Percentiles rank a stretch among this genome's conserved stretches.
Conservation (phyloP, 2,888 invertebrate species). For the Bhutanitis thaidina region DNA sequence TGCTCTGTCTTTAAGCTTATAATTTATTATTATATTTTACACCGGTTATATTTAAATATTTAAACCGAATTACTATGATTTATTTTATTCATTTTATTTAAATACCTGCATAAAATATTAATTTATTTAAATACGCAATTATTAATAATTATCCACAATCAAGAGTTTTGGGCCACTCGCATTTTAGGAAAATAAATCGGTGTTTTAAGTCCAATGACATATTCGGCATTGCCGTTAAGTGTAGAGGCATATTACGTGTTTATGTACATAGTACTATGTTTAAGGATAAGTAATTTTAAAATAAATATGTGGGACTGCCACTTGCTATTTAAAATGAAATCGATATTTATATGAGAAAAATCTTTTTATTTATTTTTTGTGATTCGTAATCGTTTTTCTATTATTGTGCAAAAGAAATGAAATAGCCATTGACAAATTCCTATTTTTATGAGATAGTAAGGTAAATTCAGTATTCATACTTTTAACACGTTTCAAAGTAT, state of each 20-base stretch:
- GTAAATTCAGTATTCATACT: too few species aligned
- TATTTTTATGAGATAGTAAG: too few species aligned
- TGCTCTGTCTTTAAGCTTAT: too few species aligned
- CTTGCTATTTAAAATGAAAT: slow-evolving; percentile 3
- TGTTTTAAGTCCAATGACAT: slow-evolving; percentile 1
- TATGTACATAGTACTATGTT: neutral
- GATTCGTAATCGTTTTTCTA: too few species aligned
- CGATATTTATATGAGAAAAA: neutral
- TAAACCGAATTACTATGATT: slow-evolving; percentile 1
- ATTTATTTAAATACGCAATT: too few species aligned
- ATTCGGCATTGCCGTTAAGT: neutral
- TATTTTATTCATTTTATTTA: too few species aligned
- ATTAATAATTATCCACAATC: neutral
- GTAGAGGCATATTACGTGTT: slow-evolving; percentile 2
- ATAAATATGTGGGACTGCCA: slow-evolving; percentile 2
- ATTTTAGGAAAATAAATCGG: neutral
- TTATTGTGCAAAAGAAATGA: neutral
- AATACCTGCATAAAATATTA: too few species aligned
- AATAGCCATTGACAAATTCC: neutral
- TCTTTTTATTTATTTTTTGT: too few species aligned
- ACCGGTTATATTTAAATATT: too few species aligned
- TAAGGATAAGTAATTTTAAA: neutral
- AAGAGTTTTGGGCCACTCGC: neutral
- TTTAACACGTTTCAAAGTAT: too few species aligned
- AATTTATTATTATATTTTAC: too few species aligned